These are phyloP conservation scores for Notiomystis cincta DNA, from an alignment of 2,113 vertebrate genomes.

Conservation along the genomic window DNA sequence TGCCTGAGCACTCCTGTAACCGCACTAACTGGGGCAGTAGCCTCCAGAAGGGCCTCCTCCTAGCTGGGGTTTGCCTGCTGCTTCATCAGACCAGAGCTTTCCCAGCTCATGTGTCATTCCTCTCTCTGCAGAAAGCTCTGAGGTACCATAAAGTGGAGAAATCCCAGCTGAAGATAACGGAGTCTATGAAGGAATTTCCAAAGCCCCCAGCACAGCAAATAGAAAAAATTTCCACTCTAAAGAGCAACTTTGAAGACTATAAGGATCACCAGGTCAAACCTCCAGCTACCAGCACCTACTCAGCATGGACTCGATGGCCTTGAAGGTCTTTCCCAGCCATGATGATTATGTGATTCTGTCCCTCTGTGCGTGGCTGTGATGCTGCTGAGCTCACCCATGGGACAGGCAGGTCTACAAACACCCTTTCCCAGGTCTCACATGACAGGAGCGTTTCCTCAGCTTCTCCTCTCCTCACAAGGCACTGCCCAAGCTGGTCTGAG, in stretches of 20 bases:
- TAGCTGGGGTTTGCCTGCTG: neutral
- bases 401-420: neutral
- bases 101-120: neutral
- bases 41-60: neutral
- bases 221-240: neutral
- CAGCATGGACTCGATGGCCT: neutral
- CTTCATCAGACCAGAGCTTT: neutral
- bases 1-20: rapidly evolving
- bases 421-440: neutral
- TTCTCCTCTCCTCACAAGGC: neutral
- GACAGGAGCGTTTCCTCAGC: neutral
- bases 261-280: neutral
- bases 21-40: neutral
- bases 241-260: neutral
- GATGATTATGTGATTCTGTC: neutral
- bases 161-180: neutral
- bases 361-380: rapidly evolving
- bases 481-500: neutral
- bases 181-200: neutral
- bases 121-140: neutral
- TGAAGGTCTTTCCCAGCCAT: neutral
- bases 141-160: neutral
- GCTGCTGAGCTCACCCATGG: neutral
- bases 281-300: neutral
- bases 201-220: neutral